phyloP scores from a whole-genome alignment of 2,888 invertebrate species.

The Cephus runcator region DNA sequence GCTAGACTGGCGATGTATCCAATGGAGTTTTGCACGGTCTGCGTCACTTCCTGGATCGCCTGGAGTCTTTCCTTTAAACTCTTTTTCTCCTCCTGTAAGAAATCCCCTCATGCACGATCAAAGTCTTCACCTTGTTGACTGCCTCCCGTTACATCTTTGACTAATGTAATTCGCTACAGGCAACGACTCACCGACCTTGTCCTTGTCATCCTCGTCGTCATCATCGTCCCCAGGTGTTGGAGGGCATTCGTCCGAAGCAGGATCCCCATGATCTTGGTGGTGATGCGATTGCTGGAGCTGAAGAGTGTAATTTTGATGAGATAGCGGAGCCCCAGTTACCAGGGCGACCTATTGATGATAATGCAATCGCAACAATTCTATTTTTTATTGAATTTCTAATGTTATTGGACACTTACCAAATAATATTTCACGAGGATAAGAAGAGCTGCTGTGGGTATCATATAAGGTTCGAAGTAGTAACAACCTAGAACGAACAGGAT shows the following conservation, averaged over 20 bases:
- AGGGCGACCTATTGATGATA: slow-evolving; percentile 62
- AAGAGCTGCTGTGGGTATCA: slow-evolving; percentile 86
- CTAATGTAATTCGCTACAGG: background rate
- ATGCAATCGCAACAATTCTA: slow-evolving; percentile 33
- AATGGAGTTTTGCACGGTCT: slow-evolving; percentile 95
- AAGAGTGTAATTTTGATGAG: slow-evolving; percentile 41
- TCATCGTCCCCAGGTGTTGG: slow-evolving; percentile 68
- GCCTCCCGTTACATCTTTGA: background rate
- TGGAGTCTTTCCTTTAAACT: slow-evolving; percentile 92
- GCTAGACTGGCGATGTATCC: slow-evolving; percentile 94
- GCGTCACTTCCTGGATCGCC: slow-evolving; percentile 97
- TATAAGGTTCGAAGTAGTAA: slow-evolving; percentile 96
- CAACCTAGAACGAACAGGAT: slow-evolving; percentile 87
- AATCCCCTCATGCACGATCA: background rate
- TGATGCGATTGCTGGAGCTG: slow-evolving; percentile 4
- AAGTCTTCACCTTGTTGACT: background rate
- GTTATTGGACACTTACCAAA: slow-evolving; percentile 65
- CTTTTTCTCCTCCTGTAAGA: slow-evolving; percentile 90
- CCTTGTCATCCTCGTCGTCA: slow-evolving; percentile 92
- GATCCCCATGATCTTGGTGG: slow-evolving; percentile 46
- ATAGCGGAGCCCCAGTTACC: slow-evolving; percentile 61
- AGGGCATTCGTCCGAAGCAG: slow-evolving; percentile 51
- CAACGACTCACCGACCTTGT: slow-evolving; percentile 72
- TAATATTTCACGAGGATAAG: slow-evolving; percentile 83
- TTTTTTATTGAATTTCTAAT: slow-evolving; percentile 1